Evolutionary conservation across 2,113 vertebrate species (phyloP).

Genomic region (Jaculus jaculus): DNA sequence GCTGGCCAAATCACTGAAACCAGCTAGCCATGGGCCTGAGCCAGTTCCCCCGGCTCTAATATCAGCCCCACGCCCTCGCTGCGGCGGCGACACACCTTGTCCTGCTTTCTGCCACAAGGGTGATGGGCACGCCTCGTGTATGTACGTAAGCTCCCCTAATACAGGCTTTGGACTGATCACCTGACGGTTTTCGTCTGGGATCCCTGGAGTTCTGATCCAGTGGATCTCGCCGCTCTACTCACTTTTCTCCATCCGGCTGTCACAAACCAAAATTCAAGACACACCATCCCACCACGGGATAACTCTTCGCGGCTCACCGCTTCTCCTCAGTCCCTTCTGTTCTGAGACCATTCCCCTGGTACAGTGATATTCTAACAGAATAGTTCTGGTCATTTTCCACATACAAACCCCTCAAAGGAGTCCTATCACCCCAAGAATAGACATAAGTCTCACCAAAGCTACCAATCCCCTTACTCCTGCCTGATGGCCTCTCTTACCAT

Average conservation of each 20-base stretch:
- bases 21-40: background rate
- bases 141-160: background rate
- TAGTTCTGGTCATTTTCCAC: background rate
- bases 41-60: background rate
- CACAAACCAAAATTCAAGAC: background rate
- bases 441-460: background rate
- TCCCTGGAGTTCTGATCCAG: too few species aligned
- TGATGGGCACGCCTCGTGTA: background rate
- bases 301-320: background rate
- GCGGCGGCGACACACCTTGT: background rate
- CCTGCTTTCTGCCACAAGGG: background rate
- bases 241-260: background rate
- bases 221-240: background rate
- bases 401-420: background rate
- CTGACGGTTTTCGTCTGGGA: too few species aligned
- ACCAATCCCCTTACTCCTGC: background rate
- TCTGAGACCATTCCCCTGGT: background rate
- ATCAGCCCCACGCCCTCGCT: background rate
- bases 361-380: background rate
- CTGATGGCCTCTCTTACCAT: background rate
- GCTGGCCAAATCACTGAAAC: background rate
- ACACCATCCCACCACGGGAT: background rate
- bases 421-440: background rate
- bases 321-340: background rate
- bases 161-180: too few species aligned